Percentiles rank a stretch among this genome's conserved stretches.
phyloP scores from a whole-genome alignment of 2,113 vertebrate genomes.

The Chlamydotis undulata region DNA sequence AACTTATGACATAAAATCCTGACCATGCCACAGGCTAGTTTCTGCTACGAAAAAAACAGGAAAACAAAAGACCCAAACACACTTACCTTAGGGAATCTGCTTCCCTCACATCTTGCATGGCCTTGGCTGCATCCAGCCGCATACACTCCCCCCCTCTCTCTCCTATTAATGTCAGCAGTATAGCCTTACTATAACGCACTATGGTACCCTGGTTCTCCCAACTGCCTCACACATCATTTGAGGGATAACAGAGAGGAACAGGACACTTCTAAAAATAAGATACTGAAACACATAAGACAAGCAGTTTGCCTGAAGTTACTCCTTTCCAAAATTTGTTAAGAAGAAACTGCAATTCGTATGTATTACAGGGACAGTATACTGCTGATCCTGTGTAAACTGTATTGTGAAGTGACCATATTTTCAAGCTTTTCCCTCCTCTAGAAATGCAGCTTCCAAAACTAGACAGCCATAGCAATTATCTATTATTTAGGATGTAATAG shows the following conservation, averaged over 20 bases:
- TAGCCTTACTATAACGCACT: neutral
- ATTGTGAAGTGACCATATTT: neutral
- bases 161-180: neutral
- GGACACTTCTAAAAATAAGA: neutral
- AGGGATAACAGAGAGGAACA: neutral
- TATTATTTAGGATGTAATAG: neutral
- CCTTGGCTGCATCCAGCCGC: neutral
- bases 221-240: neutral
- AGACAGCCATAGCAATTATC: neutral
- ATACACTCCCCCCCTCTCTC: neutral
- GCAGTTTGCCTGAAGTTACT: neutral
- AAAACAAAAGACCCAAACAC: neutral
- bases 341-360: neutral
- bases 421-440: neutral
- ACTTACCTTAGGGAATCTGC: neutral
- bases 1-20: neutral
- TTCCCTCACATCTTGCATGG: neutral
- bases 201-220: neutral
- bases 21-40: neutral
- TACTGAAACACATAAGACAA: neutral
- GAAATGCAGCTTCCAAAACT: neutral
- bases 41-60: neutral
- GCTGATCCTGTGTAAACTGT: neutral
- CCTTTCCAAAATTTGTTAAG: neutral
- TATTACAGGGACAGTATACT: neutral